Base-by-base conservation (phyloP, 2,888 invertebrate genomes). In the Microctonus aethiopoides region DNA sequence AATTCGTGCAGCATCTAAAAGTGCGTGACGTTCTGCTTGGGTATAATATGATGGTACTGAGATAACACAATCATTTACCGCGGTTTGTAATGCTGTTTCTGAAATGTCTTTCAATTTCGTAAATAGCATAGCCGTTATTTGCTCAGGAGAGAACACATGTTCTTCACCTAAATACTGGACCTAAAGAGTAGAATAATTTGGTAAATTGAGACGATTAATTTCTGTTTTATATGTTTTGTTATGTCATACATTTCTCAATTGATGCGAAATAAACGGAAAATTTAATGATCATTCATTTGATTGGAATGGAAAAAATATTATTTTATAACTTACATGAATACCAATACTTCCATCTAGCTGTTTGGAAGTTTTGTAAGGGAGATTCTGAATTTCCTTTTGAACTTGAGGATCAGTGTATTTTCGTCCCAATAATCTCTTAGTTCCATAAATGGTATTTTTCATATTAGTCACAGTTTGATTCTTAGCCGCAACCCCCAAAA, bases 391-490 rank as follows among this genome's bases (percentile, higher is more conserved):
- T 87, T 98, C 98, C 82, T 91, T 90, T 85, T 97, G 95, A 51
- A 96, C 94, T 83, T 92, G 90, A 20, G 95, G 95, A 88, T 99
- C 98, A 78, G 92, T 91, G 87, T 91, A 97, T 85, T 94, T 94
- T 81, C 98, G 91, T 68, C 99, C 99, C 81, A 99, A 88, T 65
- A 99, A 89, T 81, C 96, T 91, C 88, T 98, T 99, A 87, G 99
- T 96, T 73, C 95, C 94, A 88, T 93, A 93, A 70, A 99, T 92
- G 74, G 99, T 99, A 87, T 98, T 99, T 87, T 96, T 96, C 92
- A 98, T 93, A 86, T 99, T 99, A 80, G 98, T 97, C 67, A 97
- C 94, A 89, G 95, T 93, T 87, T 98, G 97, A 85, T 97, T 98
- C 87, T 97, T 98, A 71, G 99, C 99, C 56, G 98, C 95, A 46